These are phyloP conservation scores for Diarsia rubi DNA, from an alignment of 2,888 invertebrate species.

Conservation along the genomic window DNA sequence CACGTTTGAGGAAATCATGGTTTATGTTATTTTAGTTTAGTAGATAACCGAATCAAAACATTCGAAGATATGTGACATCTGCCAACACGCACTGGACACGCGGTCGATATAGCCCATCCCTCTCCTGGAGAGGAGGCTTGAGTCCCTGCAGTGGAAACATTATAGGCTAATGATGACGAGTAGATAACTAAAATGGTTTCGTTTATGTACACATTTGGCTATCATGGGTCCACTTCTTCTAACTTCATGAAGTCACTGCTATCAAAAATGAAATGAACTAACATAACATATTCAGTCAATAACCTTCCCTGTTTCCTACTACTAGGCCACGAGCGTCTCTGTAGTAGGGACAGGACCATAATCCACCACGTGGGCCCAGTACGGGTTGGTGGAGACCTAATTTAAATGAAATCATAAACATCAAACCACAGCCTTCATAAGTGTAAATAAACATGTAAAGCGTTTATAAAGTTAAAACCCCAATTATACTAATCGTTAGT, in stretches of 20 bases:
- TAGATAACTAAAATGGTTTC: conserved; percentile 8
- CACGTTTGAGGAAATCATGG: conserved; percentile 24
- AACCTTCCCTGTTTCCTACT: too few relatives aligned
- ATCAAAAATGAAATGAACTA: background rate
- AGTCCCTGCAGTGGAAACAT: too few relatives aligned
- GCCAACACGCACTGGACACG: too few relatives aligned
- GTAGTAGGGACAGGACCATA: background rate
- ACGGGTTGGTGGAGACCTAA: background rate
- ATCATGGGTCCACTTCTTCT: background rate
- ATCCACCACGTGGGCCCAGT: background rate
- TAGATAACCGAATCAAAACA: background rate
- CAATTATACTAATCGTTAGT: conserved; percentile 62
- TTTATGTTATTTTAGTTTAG: background rate
- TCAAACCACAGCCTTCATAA: conserved; percentile 13
- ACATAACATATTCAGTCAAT: background rate
- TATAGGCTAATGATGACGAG: too few relatives aligned
- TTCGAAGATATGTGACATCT: too few relatives aligned
- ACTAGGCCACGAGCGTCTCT: background rate
- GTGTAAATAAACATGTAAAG: conserved; percentile 57
- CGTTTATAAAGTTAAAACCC: conserved; percentile 56
- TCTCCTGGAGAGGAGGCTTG: too few relatives aligned
- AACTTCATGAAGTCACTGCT: background rate
- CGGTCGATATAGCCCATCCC: too few relatives aligned
- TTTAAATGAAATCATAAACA: conserved; percentile 27
- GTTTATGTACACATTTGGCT: background rate